Conservation (phyloP, 2,888 invertebrate species). For the Perithous albicinctus region DNA sequence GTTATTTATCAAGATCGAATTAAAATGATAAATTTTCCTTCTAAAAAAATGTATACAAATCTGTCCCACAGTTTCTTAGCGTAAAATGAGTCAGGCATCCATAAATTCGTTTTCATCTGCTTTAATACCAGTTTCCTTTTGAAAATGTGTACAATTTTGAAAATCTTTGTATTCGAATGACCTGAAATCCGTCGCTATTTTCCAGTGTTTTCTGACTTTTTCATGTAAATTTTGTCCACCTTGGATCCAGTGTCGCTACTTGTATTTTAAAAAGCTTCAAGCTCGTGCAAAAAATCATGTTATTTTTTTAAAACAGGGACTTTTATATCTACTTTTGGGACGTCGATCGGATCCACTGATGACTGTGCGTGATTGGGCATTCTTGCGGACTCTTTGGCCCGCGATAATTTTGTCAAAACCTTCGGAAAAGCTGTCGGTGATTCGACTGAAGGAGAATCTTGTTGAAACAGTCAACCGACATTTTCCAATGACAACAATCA, state of each 20-base stretch:
- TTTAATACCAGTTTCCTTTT: too few species aligned
- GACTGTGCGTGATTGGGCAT: slow-evolving; percentile 91
- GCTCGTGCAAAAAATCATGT: background rate
- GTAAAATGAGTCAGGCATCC: too few species aligned
- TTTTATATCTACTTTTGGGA: slow-evolving; percentile 91
- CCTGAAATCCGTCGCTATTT: too few species aligned
- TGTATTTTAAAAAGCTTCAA: background rate
- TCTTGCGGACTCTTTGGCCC: slow-evolving; percentile 91
- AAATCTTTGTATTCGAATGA: too few species aligned
- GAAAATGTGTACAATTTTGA: too few species aligned
- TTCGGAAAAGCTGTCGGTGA: slow-evolving; percentile 94
- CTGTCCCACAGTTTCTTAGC: too few species aligned
- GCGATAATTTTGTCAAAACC: slow-evolving; percentile 91
- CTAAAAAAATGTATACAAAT: too few species aligned
- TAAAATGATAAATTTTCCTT: too few species aligned
- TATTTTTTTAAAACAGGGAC: slow-evolving; percentile 86
- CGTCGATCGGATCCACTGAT: slow-evolving; percentile 88
- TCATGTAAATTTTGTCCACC: background rate
- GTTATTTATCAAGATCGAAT: too few species aligned
- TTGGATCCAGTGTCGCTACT: background rate
- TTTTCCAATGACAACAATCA: slow-evolving; percentile 88
- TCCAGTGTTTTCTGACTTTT: background rate
- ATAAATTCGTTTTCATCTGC: too few species aligned
- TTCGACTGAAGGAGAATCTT: slow-evolving; percentile 86
- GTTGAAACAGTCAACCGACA: slow-evolving; percentile 86